A percentile compares a stretch with the other conserved stretches of the same genome.
These are phyloP conservation scores for Erebia ligea DNA, from an alignment of 2,888 invertebrate species.

Conservation along the genomic window DNA sequence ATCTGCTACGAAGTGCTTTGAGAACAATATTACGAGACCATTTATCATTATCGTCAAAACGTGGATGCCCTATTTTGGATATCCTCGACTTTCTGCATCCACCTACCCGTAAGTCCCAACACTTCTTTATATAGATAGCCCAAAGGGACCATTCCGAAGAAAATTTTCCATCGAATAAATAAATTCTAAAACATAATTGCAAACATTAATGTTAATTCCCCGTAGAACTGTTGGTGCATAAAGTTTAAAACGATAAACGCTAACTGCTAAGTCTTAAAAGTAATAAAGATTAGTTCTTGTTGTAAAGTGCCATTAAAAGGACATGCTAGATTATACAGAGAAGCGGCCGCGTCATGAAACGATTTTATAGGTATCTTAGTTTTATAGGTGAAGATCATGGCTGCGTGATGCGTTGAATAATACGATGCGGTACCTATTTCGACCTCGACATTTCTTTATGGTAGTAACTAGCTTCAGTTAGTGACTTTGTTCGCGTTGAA, in stretches of 20 bases:
- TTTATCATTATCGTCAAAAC: no score
- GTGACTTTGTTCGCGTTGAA: no score
- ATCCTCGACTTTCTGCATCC: no score
- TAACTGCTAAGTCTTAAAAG: conserved; percentile 25
- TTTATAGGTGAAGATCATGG: conserved; percentile 18
- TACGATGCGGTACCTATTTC: not conserved
- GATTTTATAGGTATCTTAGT: conserved; percentile 20
- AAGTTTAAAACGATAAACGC: conserved; percentile 13
- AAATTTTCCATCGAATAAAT: not conserved
- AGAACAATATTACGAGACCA: no score
- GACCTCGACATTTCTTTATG: not conserved
- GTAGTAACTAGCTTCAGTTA: no score
- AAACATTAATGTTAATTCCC: not conserved
- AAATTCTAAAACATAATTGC: not conserved
- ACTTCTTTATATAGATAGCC: no score
- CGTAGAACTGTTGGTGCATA: conserved; percentile 12
- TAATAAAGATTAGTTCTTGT: conserved; percentile 29
- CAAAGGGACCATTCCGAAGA: not conserved
- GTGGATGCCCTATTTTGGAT: no score
- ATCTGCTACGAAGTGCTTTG: not conserved
- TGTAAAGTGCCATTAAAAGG: conserved; percentile 27
- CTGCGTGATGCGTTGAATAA: not conserved
- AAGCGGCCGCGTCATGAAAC: conserved; percentile 8
- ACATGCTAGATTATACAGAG: conserved; percentile 25
- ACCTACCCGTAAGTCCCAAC: not conserved